phyloP scores from a whole-genome alignment of 2,113 vertebrate species.

The Festucalex cinctus region DNA sequence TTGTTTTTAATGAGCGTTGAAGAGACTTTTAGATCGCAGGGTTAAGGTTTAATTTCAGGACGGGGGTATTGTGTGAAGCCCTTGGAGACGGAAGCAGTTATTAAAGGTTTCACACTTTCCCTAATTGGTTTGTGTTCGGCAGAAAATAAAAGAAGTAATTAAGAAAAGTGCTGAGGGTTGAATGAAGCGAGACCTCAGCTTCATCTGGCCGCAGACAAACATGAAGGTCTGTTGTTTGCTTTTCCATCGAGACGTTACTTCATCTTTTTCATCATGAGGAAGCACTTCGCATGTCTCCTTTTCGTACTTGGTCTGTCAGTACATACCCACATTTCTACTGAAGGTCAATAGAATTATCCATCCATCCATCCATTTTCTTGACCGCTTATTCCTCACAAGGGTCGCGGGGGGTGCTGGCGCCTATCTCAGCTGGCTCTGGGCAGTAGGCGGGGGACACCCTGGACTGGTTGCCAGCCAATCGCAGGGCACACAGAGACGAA shows the following conservation, averaged over 20 bases:
- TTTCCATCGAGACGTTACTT: slow-evolving; percentile 24
- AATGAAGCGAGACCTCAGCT: slow-evolving; percentile 21
- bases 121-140: slow-evolving; percentile 9
- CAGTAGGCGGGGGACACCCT: too few relatives aligned
- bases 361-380: too few relatives aligned
- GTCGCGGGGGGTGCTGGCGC: too few relatives aligned
- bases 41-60: slow-evolving; percentile 17
- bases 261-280: slow-evolving; percentile 26
- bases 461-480: too few relatives aligned
- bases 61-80: slow-evolving; percentile 4
- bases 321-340: slow-evolving; percentile 1
- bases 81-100: slow-evolving; percentile 19
- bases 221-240: slow-evolving; percentile 18
- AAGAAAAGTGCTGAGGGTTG: slow-evolving; percentile 8
- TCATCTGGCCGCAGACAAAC: neutral
- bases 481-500: too few relatives aligned
- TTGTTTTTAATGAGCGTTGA: slow-evolving; percentile 25
- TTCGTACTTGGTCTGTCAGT: slow-evolving; percentile 28
- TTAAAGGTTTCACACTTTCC: slow-evolving; percentile 11
- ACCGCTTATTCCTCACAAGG: too few relatives aligned
- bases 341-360: neutral
- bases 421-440: too few relatives aligned
- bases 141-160: slow-evolving; percentile 2
- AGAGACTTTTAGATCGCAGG: slow-evolving; percentile 10
- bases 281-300: slow-evolving; percentile 22